phyloP scores from a whole-genome alignment of 1,140 invertebrate species.

The Aphelenchoides avenae region DNA sequence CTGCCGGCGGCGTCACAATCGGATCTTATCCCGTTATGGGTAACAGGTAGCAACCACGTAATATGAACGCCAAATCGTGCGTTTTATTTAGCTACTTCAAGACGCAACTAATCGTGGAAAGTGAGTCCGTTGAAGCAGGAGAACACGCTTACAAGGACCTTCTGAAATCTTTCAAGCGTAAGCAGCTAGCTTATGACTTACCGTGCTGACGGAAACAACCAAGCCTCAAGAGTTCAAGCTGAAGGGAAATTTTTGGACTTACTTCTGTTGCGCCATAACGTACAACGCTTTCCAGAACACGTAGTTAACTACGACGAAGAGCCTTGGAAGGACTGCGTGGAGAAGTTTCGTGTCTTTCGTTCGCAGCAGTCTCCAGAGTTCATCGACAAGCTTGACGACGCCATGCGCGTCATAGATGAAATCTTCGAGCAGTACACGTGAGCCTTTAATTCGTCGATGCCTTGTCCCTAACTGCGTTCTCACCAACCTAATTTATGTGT shows the following conservation, averaged over 20 bases:
- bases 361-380: conserved; percentile 12
- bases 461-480: too few species aligned
- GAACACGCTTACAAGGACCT: conserved; percentile 42
- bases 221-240: too few species aligned
- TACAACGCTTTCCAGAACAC: conserved; percentile 58
- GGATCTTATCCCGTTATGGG: conserved; percentile 70
- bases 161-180: conserved; percentile 51
- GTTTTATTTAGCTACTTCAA: conserved; percentile 61
- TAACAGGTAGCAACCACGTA: conserved; percentile 50
- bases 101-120: conserved; percentile 62
- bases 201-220: too few species aligned
- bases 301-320: conserved; percentile 60
- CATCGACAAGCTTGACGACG: conserved; percentile 19
- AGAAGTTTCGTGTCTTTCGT: conserved; percentile 46
- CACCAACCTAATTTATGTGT: too few species aligned
- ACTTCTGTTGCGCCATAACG: conserved; percentile 43
- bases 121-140: conserved; percentile 52
- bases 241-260: too few species aligned
- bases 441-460: too few species aligned
- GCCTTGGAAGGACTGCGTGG: conserved; percentile 52
- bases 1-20: conserved; percentile 65
- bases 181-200: conserved; percentile 14
- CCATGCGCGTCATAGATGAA: conserved; percentile 32
- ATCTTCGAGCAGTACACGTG: conserved; percentile 34
- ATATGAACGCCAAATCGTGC: conserved; percentile 6